These are phyloP conservation scores for Charaxes varanes DNA, from an alignment of 1,140 invertebrate species.

Conservation along the genomic window DNA sequence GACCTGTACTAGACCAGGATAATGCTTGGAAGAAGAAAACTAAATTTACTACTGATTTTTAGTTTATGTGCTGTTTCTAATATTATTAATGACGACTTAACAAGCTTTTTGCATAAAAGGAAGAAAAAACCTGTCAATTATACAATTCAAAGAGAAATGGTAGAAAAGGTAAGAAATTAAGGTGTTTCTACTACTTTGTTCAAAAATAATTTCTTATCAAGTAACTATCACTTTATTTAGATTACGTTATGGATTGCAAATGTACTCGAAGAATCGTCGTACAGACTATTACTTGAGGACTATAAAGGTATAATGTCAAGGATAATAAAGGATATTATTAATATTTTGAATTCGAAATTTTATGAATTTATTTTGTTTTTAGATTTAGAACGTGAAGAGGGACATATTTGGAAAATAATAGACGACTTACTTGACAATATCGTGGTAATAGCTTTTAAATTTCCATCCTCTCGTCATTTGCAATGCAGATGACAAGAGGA, in stretches of 20 bases:
- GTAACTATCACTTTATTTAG: conserved; percentile 19
- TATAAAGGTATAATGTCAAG: conserved; percentile 32
- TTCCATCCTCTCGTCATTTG: too few relatives aligned
- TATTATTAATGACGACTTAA: conserved; percentile 24
- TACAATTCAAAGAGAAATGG: conserved; percentile 29
- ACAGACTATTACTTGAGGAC: conserved; percentile 39
- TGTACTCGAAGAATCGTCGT: conserved; percentile 35
- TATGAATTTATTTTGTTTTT: conserved; percentile 2
- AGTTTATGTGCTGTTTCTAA: too few relatives aligned
- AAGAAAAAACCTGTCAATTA: conserved; percentile 16
- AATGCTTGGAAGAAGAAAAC: too few relatives aligned
- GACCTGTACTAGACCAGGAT: too few relatives aligned
- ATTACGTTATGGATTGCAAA: conserved; percentile 42
- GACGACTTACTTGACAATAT: conserved; percentile 44
- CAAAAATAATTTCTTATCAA: conserved; percentile 1
- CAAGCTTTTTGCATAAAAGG: conserved; percentile 16
- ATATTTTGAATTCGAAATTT: conserved; percentile 12
- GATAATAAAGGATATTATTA: conserved; percentile 6
- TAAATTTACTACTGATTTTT: too few relatives aligned
- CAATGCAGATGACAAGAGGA: too few relatives aligned
- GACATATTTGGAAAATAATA: conserved; percentile 48
- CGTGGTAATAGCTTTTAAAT: too few relatives aligned
- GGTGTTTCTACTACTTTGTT: too few relatives aligned
- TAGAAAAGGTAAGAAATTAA: conserved; percentile 28
- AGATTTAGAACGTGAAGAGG: conserved; percentile 45